Evolutionary conservation across 2,888 invertebrate species (phyloP).

Genomic region (Ichneumoninae sp.): DNA sequence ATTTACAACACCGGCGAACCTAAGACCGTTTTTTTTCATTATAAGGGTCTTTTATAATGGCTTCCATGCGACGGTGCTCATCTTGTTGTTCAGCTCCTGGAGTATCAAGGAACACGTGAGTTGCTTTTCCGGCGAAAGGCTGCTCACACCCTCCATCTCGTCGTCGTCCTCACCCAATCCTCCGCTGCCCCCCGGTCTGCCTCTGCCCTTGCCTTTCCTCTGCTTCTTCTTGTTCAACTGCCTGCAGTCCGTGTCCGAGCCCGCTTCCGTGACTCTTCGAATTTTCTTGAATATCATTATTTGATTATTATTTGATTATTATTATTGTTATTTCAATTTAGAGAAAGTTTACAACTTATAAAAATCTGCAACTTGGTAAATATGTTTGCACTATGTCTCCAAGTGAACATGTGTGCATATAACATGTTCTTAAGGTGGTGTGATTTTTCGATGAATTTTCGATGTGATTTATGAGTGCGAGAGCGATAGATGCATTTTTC

Average conservation of each 20-base stretch:
- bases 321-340: neutral
- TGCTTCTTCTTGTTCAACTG: conserved; percentile 83
- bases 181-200: conserved; percentile 83
- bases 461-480: too few species aligned
- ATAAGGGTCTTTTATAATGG: conserved; percentile 81
- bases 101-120: conserved; percentile 90
- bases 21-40: neutral
- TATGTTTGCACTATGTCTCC: too few species aligned
- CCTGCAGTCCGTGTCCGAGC: conserved; percentile 81
- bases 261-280: conserved; percentile 80
- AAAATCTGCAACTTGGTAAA: too few species aligned
- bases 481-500: too few species aligned
- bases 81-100: conserved; percentile 92
- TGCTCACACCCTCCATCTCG: conserved; percentile 85
- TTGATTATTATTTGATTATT: neutral
- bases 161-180: conserved; percentile 85
- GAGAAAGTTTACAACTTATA: too few species aligned
- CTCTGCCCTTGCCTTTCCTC: conserved; percentile 82
- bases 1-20: conserved; percentile 33
- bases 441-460: too few species aligned
- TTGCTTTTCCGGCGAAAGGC: conserved; percentile 88
- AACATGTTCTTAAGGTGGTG: too few species aligned
- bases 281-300: conserved; percentile 59
- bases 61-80: conserved; percentile 90
- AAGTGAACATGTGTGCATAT: too few species aligned